Evolutionary conservation across 2,888 invertebrate genomes (phyloP).

Genomic region (Andrena haemorrhoa): DNA sequence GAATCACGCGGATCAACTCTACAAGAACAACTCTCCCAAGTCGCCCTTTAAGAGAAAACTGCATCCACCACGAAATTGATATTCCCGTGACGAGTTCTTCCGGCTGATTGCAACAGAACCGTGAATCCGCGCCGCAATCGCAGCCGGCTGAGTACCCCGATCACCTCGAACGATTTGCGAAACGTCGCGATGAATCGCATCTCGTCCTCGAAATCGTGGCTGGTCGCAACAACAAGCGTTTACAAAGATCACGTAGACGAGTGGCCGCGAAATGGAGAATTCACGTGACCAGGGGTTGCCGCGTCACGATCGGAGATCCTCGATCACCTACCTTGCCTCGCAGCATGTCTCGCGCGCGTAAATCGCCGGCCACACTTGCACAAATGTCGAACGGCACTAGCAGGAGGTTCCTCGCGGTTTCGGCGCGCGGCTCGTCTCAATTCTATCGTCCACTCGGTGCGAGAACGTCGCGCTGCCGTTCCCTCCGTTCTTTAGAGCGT

Average conservation of each 20-base stretch:
- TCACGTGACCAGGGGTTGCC: no score
- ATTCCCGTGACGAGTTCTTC: constrained; percentile 29
- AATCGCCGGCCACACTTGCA: constrained; percentile 69
- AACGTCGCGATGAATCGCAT: not conserved
- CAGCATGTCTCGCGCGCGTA: constrained; percentile 79
- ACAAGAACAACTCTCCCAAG: not conserved
- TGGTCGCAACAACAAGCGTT: no score
- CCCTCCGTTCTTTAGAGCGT: not conserved
- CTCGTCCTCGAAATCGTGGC: no score
- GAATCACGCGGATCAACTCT: not conserved
- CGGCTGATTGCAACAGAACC: constrained; percentile 33
- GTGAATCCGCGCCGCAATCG: not conserved
- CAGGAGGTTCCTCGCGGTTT: not conserved
- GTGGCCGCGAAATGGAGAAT: no score
- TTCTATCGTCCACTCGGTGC: constrained; percentile 2
- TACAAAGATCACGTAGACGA: no score
- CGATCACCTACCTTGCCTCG: constrained; percentile 79
- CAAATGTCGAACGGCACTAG: constrained; percentile 64
- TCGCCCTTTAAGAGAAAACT: constrained; percentile 10
- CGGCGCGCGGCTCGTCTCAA: not conserved
- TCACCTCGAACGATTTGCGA: constrained; percentile 8
- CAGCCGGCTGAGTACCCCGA: constrained; percentile 1
- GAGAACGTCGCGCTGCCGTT: constrained; percentile 6
- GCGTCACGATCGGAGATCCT: not conserved
- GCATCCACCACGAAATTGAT: constrained; percentile 5